Base-by-base conservation (phyloP, 1,140 invertebrate genomes). In the Leptinotarsa undecemlineata region DNA sequence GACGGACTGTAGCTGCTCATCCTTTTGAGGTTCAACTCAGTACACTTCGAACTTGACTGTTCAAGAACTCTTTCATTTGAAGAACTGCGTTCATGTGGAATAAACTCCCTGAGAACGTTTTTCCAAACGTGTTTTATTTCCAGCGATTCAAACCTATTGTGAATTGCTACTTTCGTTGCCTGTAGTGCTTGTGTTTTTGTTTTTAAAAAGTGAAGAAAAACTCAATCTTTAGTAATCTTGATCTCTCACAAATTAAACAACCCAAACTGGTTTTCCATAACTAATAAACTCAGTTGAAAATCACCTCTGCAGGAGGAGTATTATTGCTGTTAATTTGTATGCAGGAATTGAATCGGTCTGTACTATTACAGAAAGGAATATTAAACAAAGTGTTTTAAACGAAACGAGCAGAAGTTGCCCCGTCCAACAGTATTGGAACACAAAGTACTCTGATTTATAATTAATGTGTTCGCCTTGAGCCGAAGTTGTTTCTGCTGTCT, bases 401-500 rank as follows among this genome's bases (percentile, higher is more conserved):
- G 51, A 57, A 57, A 57, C 51, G 51, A 57, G 51, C 8, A 42
- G 8, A 57, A 57, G 51, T 57, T 57, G 51, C 51, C 51, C 2
- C 15, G 15, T 19, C 51, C 4, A 17, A 57, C 51, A 57, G 14
- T 57, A 57, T 57, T 57, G 51, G 51, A 57, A 57, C 51, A 57
- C 51, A 57, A 57, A 57, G 51, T 57, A 57, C 15, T 33, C 6
- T 57, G 51, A 57, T 57, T 57, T 57, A 57, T 57, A 57, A 57
- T 57, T 57, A 57, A 57, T 57, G 51, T 57, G 51, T 57, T 57
- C 17, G 51, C 76, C 73, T 19, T 70, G 57, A 73, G 62, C 63
- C 72, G 66, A 47, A 75, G 69, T 74, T 69, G 74, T 77, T 67
- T 67, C 64, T 75, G 48, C 68, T 73, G 74, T 74, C 74, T 71